These are phyloP conservation scores for Clarias fuscus DNA, from an alignment of 2,797 vertebrate genomes.

Conservation along the genomic window DNA sequence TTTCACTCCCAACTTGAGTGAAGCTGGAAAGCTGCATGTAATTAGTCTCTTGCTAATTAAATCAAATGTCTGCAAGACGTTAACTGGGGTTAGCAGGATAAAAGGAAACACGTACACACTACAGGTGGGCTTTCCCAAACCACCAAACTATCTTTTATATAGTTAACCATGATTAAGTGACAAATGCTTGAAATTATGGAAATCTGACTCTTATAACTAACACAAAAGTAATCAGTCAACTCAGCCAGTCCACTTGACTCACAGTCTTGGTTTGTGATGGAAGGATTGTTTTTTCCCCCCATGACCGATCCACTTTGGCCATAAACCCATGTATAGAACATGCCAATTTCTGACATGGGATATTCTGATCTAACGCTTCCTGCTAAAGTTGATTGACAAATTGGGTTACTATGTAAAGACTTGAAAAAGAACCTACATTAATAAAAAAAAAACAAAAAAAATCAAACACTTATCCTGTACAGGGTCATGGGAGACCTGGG, in stretches of 20 bases:
- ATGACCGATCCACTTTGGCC: neutral
- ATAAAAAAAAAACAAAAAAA: neutral
- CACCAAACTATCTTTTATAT: neutral
- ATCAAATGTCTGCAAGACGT: slow-evolving; percentile 5
- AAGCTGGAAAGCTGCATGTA: neutral
- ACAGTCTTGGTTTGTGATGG: neutral
- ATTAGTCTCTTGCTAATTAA: slow-evolving; percentile 20
- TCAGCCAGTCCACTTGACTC: neutral
- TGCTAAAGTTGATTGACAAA: neutral
- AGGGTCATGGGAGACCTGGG: too few relatives aligned
- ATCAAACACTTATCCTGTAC: neutral
- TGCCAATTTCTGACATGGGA: neutral
- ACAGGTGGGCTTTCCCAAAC: slow-evolving; percentile 1
- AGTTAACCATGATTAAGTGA: neutral
- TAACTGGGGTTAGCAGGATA: neutral
- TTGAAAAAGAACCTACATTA: neutral
- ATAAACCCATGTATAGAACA: neutral
- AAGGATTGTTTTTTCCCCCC: neutral
- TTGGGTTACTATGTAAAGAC: neutral
- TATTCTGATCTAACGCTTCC: neutral
- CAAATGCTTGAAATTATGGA: neutral
- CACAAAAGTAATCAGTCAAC: neutral
- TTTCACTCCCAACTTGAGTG: neutral
- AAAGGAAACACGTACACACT: neutral
- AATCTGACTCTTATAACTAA: neutral